phyloP scores from a whole-genome alignment of 1,140 invertebrate genomes.

The Eriosoma lanigerum region DNA sequence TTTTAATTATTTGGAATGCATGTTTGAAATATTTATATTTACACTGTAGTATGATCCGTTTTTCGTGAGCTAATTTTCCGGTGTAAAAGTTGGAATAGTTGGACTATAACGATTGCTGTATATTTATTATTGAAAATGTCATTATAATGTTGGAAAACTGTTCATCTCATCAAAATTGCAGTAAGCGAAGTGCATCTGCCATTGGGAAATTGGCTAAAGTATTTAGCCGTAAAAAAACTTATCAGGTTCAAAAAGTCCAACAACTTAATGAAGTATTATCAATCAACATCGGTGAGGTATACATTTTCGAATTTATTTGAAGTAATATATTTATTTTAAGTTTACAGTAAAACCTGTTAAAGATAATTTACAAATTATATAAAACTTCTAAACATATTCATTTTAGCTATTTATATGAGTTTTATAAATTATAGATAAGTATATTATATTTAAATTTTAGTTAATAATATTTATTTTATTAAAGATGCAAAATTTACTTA shows the following conservation, averaged over 20 bases:
- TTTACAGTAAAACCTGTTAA: too few relatives aligned
- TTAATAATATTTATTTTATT: too few relatives aligned
- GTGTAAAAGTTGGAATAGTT: neutral
- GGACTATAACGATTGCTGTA: slow-evolving; percentile 8
- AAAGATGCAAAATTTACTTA: too few relatives aligned
- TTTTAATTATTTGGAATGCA: slow-evolving; percentile 21
- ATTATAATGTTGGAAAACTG: slow-evolving; percentile 47
- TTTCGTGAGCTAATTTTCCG: neutral
- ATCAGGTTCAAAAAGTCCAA: slow-evolving; percentile 73
- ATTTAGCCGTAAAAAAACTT: slow-evolving; percentile 74
- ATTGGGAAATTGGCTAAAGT: slow-evolving; percentile 69
- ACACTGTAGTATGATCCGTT: neutral
- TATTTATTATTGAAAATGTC: slow-evolving; percentile 25
- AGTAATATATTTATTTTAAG: too few relatives aligned
- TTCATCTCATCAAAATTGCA: slow-evolving; percentile 37
- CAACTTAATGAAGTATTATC: slow-evolving; percentile 59
- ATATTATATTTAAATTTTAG: too few relatives aligned
- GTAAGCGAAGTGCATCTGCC: slow-evolving; percentile 64
- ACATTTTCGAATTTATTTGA: neutral
- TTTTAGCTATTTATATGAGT: too few relatives aligned
- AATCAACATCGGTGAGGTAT: neutral
- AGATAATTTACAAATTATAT: too few relatives aligned
- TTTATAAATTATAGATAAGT: too few relatives aligned
- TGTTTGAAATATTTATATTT: neutral
- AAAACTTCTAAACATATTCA: too few relatives aligned